These are phyloP conservation scores for Drosophila kohkoa DNA, from an alignment of 1,140 invertebrate species.

Conservation along the genomic window DNA sequence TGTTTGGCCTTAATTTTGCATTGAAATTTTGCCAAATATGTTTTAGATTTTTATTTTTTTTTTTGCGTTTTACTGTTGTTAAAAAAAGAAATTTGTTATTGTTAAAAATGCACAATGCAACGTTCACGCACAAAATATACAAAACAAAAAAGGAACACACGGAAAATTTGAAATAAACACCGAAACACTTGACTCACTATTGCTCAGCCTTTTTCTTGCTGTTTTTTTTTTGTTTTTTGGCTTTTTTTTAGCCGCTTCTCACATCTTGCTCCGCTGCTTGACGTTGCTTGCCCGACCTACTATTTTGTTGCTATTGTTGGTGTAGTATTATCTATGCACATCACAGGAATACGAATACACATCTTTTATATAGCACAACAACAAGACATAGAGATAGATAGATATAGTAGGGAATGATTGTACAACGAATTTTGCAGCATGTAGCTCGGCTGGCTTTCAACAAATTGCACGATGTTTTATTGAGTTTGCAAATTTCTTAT, in stretches of 20 bases:
- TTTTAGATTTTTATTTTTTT: constrained; percentile 13
- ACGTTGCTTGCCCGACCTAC: constrained; percentile 62
- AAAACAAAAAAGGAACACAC: constrained; percentile 50
- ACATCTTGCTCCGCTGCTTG: constrained; percentile 49
- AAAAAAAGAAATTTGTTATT: background rate
- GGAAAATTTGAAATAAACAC: constrained; percentile 67
- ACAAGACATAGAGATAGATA: too few relatives aligned
- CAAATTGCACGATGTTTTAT: constrained; percentile 55
- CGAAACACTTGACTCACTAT: constrained; percentile 65
- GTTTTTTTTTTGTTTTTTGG: background rate
- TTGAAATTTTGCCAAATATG: constrained; percentile 41
- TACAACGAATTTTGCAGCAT: constrained; percentile 22
- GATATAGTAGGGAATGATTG: background rate
- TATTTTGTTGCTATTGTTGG: constrained; percentile 13
- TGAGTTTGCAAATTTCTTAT: constrained; percentile 60
- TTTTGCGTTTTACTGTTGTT: constrained; percentile 1
- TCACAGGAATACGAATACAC: constrained; percentile 41
- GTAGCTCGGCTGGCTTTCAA: constrained; percentile 21
- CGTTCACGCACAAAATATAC: constrained; percentile 15
- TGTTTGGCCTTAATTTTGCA: constrained; percentile 24
- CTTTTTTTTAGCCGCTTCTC: constrained; percentile 60
- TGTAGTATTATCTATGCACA: constrained; percentile 41
- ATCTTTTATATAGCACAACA: constrained; percentile 6
- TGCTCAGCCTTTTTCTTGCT: constrained; percentile 17
- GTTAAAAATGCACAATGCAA: constrained; percentile 21